Percentiles rank a stretch among this genome's conserved stretches.
Conservation (phyloP, 2,888 invertebrate species). For the Matsumyia berberina region DNA sequence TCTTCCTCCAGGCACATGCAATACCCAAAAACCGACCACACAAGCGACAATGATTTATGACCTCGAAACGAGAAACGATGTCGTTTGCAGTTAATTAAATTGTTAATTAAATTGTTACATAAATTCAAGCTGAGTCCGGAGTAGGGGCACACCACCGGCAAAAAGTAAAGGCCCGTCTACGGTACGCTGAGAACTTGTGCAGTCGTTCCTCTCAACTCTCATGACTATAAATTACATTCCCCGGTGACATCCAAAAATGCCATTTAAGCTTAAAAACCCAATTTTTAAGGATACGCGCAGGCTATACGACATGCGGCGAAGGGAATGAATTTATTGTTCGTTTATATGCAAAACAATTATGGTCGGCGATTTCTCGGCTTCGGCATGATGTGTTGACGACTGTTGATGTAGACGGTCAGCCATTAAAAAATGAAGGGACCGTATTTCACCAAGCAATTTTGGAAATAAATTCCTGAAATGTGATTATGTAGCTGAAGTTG, state of each 20-base stretch:
- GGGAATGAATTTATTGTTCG: constrained; percentile 77
- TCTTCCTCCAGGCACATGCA: background rate
- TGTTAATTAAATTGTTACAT: constrained; percentile 60
- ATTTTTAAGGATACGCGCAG: constrained; percentile 43
- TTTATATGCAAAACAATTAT: constrained; percentile 65
- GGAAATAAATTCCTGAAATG: background rate
- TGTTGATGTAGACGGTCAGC: constrained; percentile 13
- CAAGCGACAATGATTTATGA: constrained; percentile 31
- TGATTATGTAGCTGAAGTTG: no score
- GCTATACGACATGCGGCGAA: constrained; percentile 50
- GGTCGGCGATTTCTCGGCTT: constrained; percentile 8
- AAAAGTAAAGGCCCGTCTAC: background rate
- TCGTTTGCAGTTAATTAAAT: constrained; percentile 64
- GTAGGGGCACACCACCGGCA: background rate
- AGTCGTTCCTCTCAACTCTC: background rate
- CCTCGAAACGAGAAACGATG: constrained; percentile 11
- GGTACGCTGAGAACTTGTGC: background rate
- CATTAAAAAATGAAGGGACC: background rate
- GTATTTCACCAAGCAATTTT: background rate
- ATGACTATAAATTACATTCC: constrained; percentile 42
- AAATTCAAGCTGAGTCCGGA: constrained; percentile 19
- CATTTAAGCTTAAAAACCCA: constrained; percentile 51
- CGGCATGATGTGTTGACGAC: constrained; percentile 8
- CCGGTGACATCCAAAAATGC: constrained; percentile 50
- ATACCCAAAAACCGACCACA: background rate